Evolutionary conservation across 2,797 vertebrate species (phyloP).

Genomic region (Ptychobarbus kaznakovi): DNA sequence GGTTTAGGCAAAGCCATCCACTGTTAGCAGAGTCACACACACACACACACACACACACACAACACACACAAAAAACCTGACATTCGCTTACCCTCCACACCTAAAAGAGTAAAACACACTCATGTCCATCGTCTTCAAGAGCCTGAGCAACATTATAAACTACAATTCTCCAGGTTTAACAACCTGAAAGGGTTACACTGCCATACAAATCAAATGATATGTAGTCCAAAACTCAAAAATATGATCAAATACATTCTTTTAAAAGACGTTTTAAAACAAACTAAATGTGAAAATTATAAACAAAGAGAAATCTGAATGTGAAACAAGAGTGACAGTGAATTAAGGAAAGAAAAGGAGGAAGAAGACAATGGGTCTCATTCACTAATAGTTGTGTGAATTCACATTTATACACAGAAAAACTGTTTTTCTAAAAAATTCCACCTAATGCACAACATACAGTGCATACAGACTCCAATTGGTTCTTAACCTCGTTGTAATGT

Average conservation of each 20-base stretch:
- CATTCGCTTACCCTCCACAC: slow-evolving; percentile 59
- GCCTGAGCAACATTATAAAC: slow-evolving; percentile 17
- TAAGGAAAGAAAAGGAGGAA: not conserved
- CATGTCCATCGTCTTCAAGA: slow-evolving; percentile 38
- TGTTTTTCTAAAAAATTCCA: not conserved
- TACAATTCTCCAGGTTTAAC: slow-evolving; percentile 8
- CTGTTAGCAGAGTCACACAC: slow-evolving; percentile 47
- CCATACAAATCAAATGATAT: not conserved
- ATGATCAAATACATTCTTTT: not conserved
- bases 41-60: slow-evolving; percentile 27
- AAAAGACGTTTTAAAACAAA: not conserved
- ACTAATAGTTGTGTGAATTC: not conserved
- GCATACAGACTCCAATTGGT: not conserved
- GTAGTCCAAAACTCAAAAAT: not conserved
- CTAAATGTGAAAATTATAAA: not conserved
- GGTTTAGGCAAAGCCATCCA: slow-evolving; percentile 40
- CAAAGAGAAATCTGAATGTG: not conserved
- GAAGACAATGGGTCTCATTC: slow-evolving; percentile 26
- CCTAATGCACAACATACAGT: not conserved
- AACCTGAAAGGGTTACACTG: not conserved
- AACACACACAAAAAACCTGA: slow-evolving; percentile 14
- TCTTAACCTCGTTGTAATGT: not conserved
- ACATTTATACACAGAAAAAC: not conserved
- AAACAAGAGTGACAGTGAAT: not conserved
- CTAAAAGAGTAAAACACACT: slow-evolving; percentile 59